Base-by-base conservation (phyloP, 1,140 invertebrate species). In the Drosophila pallidifrons region DNA sequence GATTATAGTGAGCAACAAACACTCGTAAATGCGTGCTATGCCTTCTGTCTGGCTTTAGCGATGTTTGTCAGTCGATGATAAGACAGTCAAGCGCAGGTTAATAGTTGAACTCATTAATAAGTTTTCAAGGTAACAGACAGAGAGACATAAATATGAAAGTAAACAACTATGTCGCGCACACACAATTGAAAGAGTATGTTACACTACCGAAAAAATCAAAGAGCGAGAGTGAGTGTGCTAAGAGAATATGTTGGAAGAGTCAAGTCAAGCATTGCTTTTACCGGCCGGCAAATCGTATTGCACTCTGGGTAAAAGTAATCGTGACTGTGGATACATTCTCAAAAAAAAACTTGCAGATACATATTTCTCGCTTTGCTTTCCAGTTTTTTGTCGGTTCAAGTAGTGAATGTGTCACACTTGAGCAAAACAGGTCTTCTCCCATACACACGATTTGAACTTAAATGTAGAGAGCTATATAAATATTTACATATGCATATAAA, bases 81-180 rank as follows among this genome's bases (percentile, higher is more conserved):
- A 76, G 74, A 64, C 43, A 52, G 52, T 61, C 58, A 52, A 59
- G 73, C 30, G 60, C 77, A 68, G 83, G 80, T 88, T 89, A 83
- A 88, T 74, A 88, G 83, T 88, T 88, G 65, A 79, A 66, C 45
- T 43, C 66, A 66, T 76, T 87, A 88, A 89, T 89, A 67, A 77
- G 67, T 72, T 54, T 38, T 51, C 83, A 88, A 88, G 85, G 83
- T 82, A 82, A 87, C 57, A 78, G 54, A n/a, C 32, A 3, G 8
- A 60, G 38, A 60, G 38, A 47, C 30, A 25, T 16, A 38, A 66
- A 82, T 64, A 77, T 30, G 69, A 83, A 83, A 88, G 83, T 87
- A 88, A 87, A 83, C 83, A 87, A 87, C 79, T 74, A 60, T 57
- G 51, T 7, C 45, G 55, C 32, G 54, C 63, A 66, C 41, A 71